Conservation (phyloP, 1,140 invertebrate species). For the Drosophila tani region DNA sequence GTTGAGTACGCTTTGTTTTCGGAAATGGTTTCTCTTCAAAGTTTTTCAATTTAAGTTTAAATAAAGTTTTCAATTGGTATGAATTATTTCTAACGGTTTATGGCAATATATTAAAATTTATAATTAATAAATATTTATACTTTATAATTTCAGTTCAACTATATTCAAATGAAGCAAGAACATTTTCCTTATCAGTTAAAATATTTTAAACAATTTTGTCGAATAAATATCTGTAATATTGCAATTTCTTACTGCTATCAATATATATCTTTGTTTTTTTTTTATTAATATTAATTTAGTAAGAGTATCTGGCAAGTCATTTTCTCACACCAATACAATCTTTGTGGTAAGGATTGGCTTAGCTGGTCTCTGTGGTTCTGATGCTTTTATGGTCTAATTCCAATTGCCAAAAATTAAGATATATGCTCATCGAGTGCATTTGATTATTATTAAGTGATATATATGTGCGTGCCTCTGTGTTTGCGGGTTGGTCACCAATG, state of each 20-base stretch:
- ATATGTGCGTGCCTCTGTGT: constrained; percentile 11
- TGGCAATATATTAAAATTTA: background rate
- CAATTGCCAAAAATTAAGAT: constrained; percentile 68
- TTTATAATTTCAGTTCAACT: background rate
- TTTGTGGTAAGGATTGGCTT: constrained; percentile 13
- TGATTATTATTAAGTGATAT: constrained; percentile 73
- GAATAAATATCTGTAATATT: no score
- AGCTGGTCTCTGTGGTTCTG: constrained; percentile 2
- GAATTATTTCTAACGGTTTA: background rate
- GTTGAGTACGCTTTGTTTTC: constrained; percentile 30
- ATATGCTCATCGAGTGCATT: constrained; percentile 66
- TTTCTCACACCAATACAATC: background rate
- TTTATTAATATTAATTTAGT: background rate
- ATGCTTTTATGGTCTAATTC: constrained; percentile 30
- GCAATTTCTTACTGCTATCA: no score
- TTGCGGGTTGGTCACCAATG: constrained; percentile 23
- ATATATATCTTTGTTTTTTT: background rate
- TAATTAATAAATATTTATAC: no score
- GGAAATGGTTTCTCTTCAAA: constrained; percentile 9
- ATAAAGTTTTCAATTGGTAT: constrained; percentile 5
- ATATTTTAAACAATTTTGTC: no score
- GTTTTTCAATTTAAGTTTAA: constrained; percentile 30
- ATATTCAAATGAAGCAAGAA: background rate
- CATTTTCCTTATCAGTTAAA: no score
- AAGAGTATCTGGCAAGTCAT: constrained; percentile 4